A percentile compares a stretch with the other conserved stretches of the same genome.
These are phyloP conservation scores for Pachliopta kotzebuea DNA, from an alignment of 2,888 invertebrate species.

Conservation along the genomic window DNA sequence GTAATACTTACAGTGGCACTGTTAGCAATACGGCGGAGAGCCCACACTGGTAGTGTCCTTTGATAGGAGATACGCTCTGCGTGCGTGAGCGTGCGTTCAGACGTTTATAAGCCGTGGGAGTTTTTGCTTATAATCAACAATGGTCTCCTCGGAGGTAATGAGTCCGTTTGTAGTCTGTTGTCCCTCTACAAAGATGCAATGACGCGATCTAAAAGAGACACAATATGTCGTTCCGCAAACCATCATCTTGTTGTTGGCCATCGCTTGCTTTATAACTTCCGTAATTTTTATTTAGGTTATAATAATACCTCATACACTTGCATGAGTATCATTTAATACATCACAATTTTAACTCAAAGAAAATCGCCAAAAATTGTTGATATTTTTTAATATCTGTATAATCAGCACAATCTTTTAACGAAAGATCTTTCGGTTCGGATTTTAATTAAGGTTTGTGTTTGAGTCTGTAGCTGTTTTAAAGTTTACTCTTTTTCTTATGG, in stretches of 20 bases:
- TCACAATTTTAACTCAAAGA: not conserved
- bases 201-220: slow-evolving; percentile 61
- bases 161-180: slow-evolving; percentile 74
- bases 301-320: not conserved
- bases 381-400: no score
- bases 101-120: slow-evolving; percentile 79
- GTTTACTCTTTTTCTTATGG: no score
- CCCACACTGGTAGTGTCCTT: slow-evolving; percentile 52
- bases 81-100: slow-evolving; percentile 57
- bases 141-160: slow-evolving; percentile 73
- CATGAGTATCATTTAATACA: not conserved
- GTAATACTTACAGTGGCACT: slow-evolving; percentile 22
- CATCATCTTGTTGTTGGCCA: slow-evolving; percentile 39
- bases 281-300: slow-evolving; percentile 5
- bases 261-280: slow-evolving; percentile 22
- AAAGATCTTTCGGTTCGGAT: no score
- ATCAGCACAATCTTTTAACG: no score
- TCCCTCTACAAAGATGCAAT: slow-evolving; percentile 68
- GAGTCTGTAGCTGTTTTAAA: no score
- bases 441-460: no score
- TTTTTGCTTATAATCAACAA: slow-evolving; percentile 76
- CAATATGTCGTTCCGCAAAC: slow-evolving; percentile 58
- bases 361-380: no score
- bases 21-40: slow-evolving; percentile 41
- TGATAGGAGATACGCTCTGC: slow-evolving; percentile 71